Conservation (phyloP, 2,888 invertebrate species). For the Parelbella ahira region DNA sequence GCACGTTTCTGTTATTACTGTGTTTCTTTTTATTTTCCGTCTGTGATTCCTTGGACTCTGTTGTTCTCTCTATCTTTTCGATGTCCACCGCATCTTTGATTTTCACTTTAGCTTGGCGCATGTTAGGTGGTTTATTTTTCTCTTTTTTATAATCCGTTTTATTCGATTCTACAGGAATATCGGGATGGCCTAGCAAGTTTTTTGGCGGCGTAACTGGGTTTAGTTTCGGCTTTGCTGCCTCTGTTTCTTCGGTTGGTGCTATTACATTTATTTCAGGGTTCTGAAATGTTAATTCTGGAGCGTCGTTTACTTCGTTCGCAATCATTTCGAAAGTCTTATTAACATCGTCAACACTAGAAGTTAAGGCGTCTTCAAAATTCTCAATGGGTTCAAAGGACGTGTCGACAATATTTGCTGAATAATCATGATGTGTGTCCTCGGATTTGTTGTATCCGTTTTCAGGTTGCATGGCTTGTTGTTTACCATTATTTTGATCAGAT, state of each 20-base stretch:
- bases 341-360: conserved; percentile 64
- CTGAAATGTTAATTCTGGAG: conserved; percentile 32
- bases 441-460: conserved; percentile 2
- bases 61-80: conserved; percentile 36
- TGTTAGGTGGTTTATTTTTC: conserved; percentile 68
- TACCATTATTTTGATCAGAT: conserved; percentile 46
- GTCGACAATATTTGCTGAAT: conserved; percentile 9
- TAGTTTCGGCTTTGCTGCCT: conserved; percentile 38
- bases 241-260: conserved; percentile 49
- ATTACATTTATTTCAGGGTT: conserved; percentile 60
- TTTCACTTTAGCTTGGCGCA: conserved; percentile 61
- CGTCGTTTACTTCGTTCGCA: conserved; percentile 45
- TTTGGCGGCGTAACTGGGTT: conserved; percentile 70
- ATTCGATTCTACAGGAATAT: conserved; percentile 78
- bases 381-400: conserved; percentile 57
- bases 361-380: conserved; percentile 69
- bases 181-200: conserved; percentile 77
- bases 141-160: conserved; percentile 74
- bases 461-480: conserved; percentile 44
- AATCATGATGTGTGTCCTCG: background rate
- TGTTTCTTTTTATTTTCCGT: conserved; percentile 48
- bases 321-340: conserved; percentile 70
- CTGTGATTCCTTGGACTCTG: conserved; percentile 55
- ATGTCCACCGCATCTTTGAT: conserved; percentile 62
- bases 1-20: conserved; percentile 37